These are phyloP conservation scores for Pica pica DNA, from an alignment of 2,113 vertebrate genomes.

Conservation along the genomic window DNA sequence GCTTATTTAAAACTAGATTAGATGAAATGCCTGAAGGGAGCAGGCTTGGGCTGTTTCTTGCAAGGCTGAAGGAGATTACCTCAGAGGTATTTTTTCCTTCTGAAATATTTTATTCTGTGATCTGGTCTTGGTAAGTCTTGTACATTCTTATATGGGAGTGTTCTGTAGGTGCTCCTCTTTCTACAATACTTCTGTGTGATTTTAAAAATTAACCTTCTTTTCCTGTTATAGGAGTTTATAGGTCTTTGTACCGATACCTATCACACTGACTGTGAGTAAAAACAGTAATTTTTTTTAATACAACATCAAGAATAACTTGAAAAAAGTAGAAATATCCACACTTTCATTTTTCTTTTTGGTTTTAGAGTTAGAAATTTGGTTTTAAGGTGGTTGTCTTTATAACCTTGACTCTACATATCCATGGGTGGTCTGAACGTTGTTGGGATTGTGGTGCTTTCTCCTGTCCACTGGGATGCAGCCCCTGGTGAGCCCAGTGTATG, in stretches of 20 bases:
- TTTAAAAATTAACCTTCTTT: background rate
- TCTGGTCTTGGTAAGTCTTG: background rate
- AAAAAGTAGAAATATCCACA: background rate
- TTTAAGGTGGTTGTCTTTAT: background rate
- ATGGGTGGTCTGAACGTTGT: background rate
- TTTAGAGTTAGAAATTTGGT: background rate
- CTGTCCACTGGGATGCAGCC: background rate
- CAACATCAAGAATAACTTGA: background rate
- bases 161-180: background rate
- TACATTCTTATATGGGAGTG: background rate
- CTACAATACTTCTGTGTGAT: background rate
- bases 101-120: background rate
- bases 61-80: slow-evolving; percentile 3
- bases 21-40: slow-evolving; percentile 36
- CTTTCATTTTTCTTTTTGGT: background rate
- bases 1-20: slow-evolving; percentile 59
- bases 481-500: background rate
- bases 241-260: background rate
- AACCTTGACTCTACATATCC: background rate
- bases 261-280: background rate
- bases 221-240: background rate
- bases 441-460: background rate
- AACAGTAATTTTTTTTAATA: background rate
- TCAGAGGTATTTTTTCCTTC: background rate
- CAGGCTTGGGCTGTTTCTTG: slow-evolving; percentile 12